Conservation (phyloP, 2,797 vertebrate species). For the Coendou prehensilis region DNA sequence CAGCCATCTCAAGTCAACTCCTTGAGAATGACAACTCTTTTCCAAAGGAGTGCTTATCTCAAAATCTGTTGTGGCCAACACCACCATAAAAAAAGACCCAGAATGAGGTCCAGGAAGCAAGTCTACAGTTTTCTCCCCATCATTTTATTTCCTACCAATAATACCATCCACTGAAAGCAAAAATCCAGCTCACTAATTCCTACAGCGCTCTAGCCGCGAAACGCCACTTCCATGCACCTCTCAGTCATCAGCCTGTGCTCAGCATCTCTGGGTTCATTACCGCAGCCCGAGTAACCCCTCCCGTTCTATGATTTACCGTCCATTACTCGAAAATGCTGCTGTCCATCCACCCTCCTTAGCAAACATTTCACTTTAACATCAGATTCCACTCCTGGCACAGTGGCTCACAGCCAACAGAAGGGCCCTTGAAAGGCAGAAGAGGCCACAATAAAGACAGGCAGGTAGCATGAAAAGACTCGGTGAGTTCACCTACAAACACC, state of each 20-base stretch:
- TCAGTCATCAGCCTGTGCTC: slow-evolving; percentile 63
- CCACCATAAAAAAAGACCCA: background rate
- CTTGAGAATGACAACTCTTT: background rate
- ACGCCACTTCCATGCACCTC: slow-evolving; percentile 71
- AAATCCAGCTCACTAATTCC: background rate
- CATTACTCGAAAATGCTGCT: slow-evolving; percentile 57
- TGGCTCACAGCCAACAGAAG: slow-evolving; percentile 55
- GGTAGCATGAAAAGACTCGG: slow-evolving; percentile 68
- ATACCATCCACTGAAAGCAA: slow-evolving; percentile 31
- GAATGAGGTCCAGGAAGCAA: slow-evolving; percentile 9
- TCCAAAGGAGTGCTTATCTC: background rate
- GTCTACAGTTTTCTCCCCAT: background rate
- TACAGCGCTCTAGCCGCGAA: slow-evolving; percentile 52
- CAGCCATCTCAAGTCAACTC: background rate
- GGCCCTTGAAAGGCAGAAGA: slow-evolving; percentile 28
- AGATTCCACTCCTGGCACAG: slow-evolving; percentile 38
- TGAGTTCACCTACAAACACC: slow-evolving; percentile 78
- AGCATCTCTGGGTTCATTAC: background rate
- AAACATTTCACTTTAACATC: slow-evolving; percentile 5
- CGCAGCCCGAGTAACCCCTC: slow-evolving; percentile 33
- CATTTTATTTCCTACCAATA: slow-evolving; percentile 17
- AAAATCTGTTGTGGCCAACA: background rate
- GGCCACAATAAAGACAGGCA: slow-evolving; percentile 61
- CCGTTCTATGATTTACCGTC: slow-evolving; percentile 56
- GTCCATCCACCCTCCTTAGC: slow-evolving; percentile 21